Conservation (phyloP, 2,113 vertebrate genomes). For the Calidris pygmaea region DNA sequence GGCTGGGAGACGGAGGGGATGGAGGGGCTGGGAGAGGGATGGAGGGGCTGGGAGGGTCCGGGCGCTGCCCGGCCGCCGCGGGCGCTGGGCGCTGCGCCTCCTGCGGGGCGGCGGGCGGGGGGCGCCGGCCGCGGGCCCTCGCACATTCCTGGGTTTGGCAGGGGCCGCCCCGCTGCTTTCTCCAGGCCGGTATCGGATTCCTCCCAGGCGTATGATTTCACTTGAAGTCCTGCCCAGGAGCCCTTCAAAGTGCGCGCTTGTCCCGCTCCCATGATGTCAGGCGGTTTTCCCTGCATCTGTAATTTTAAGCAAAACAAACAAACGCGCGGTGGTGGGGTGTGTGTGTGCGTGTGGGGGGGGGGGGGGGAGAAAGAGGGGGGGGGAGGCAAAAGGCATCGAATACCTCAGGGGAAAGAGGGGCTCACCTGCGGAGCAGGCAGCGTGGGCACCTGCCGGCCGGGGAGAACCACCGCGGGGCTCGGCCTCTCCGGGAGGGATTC, state of each 20-base stretch:
- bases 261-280: slow-evolving; percentile 82
- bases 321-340: slow-evolving; percentile 4
- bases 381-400: slow-evolving; percentile 46
- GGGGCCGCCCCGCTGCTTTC: slow-evolving; percentile 78
- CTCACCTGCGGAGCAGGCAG: slow-evolving; percentile 64
- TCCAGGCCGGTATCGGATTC: slow-evolving; percentile 80
- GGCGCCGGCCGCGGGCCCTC: slow-evolving; percentile 68
- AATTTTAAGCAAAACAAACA: slow-evolving; percentile 81
- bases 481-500: background rate
- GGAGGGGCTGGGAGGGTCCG: background rate
- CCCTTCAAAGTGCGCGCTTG: slow-evolving; percentile 80
- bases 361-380: background rate
- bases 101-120: slow-evolving; percentile 40
- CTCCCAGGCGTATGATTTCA: slow-evolving; percentile 83
- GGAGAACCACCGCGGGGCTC: background rate
- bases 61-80: background rate
- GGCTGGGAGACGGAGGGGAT: background rate
- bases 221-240: slow-evolving; percentile 84
- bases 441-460: background rate
- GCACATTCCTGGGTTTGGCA: slow-evolving; percentile 81
- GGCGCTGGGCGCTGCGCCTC: background rate
- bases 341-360: too few species aligned
- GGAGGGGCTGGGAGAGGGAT: too few species aligned
- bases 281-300: slow-evolving; percentile 81
- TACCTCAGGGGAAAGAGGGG: background rate